These are phyloP conservation scores for Cyanistes caeruleus DNA, from an alignment of 2,113 vertebrate genomes.

Conservation along the genomic window DNA sequence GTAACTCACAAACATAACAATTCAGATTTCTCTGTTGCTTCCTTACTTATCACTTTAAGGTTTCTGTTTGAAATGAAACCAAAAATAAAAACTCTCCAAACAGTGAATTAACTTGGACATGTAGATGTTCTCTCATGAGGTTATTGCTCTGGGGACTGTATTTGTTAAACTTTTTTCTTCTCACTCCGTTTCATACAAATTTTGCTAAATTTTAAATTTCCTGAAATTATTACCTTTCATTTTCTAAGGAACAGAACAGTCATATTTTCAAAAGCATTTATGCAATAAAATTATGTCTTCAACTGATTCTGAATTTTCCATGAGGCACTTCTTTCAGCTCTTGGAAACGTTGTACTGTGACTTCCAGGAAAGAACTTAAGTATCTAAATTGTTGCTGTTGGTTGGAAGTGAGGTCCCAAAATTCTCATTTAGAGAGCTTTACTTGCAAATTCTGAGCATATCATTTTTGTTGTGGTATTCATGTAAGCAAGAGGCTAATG, in stretches of 20 bases:
- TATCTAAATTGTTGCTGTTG: background rate
- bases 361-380: background rate
- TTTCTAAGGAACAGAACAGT: background rate
- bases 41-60: background rate
- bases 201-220: background rate
- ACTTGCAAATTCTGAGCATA: background rate
- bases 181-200: background rate
- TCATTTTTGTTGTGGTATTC: background rate
- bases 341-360: background rate
- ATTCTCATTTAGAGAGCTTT: background rate
- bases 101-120: background rate
- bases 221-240: background rate
- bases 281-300: background rate
- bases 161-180: background rate
- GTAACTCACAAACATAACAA: background rate
- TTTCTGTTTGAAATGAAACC: conserved; percentile 1
- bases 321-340: background rate
- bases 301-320: background rate
- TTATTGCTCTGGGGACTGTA: background rate
- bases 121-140: background rate
- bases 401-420: background rate
- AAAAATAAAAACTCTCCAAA: background rate
- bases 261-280: background rate
- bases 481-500: background rate
- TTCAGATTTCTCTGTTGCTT: background rate